phyloP scores from a whole-genome alignment of 2,888 invertebrate species.

The Amphimallon solstitiale region DNA sequence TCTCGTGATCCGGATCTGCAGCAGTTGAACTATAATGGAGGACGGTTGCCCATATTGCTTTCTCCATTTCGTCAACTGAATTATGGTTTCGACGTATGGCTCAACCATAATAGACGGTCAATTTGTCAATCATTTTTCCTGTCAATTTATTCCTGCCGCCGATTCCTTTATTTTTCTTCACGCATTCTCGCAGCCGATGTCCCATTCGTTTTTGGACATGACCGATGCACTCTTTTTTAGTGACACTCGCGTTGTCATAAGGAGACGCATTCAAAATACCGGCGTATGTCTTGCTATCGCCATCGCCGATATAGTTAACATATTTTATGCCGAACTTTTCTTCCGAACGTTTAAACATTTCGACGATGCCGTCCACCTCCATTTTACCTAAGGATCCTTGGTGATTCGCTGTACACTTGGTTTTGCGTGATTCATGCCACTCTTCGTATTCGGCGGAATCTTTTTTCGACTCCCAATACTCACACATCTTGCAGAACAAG shows the following conservation, averaged over 20 bases:
- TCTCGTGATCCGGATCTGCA: constrained; percentile 50
- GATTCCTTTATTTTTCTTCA: constrained; percentile 34
- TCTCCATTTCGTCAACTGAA: constrained; percentile 50
- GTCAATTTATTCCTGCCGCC: constrained; percentile 39
- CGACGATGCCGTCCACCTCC: constrained; percentile 39
- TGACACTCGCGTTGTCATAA: constrained; percentile 41
- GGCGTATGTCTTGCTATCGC: constrained; percentile 47
- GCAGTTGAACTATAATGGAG: constrained; percentile 52
- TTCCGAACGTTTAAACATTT: constrained; percentile 35
- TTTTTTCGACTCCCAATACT: constrained; percentile 39
- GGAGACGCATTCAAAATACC: constrained; percentile 42
- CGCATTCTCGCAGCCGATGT: constrained; percentile 41
- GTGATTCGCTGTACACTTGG: constrained; percentile 44
- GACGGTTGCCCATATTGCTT: constrained; percentile 52
- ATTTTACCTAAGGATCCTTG: constrained; percentile 45
- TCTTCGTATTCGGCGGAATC: constrained; percentile 42
- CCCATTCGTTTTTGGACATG: constrained; percentile 46
- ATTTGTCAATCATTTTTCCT: constrained; percentile 43
- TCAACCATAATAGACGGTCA: constrained; percentile 53
- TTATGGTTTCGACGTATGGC: constrained; percentile 50
- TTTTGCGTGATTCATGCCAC: constrained; percentile 41
- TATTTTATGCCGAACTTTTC: constrained; percentile 39
- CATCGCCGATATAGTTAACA: constrained; percentile 47
- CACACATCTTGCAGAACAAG: constrained; percentile 41
- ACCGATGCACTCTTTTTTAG: constrained; percentile 37